Conservation (phyloP, 2,797 vertebrate species). For the Meda fulgida region DNA sequence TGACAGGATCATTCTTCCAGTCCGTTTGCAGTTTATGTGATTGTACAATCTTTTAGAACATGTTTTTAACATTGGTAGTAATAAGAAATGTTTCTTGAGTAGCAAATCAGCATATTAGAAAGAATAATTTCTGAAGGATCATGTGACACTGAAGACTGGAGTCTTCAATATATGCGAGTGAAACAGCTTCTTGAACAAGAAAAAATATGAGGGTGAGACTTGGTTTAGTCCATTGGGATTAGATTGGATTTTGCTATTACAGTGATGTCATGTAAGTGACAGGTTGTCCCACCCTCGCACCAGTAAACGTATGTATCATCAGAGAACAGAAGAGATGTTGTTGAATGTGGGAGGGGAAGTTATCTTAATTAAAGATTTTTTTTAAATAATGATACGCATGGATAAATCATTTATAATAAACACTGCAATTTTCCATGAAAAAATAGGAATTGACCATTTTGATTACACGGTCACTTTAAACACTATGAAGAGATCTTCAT, state of each 20-base stretch:
- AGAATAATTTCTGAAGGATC: background rate
- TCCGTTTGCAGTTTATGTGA: background rate
- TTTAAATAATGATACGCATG: too few species aligned
- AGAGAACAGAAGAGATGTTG: too few species aligned
- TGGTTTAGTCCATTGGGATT: background rate
- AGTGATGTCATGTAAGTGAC: too few species aligned
- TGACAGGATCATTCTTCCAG: background rate
- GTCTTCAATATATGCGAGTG: background rate
- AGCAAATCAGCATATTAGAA: background rate
- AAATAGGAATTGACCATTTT: background rate
- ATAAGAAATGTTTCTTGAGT: background rate
- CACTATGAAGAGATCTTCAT: constrained; percentile 49
- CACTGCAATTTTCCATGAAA: background rate
- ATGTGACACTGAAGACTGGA: background rate
- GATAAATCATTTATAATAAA: too few species aligned
- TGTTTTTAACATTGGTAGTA: background rate
- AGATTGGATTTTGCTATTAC: background rate
- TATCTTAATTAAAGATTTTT: too few species aligned
- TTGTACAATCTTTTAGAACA: background rate
- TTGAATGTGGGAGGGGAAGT: too few species aligned
- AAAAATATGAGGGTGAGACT: background rate
- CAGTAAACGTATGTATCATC: too few species aligned
- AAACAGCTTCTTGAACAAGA: background rate
- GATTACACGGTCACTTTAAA: background rate
- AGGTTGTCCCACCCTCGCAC: too few species aligned